phyloP scores from a whole-genome alignment of 2,888 invertebrate genomes.

The Ptilodon capucinus region DNA sequence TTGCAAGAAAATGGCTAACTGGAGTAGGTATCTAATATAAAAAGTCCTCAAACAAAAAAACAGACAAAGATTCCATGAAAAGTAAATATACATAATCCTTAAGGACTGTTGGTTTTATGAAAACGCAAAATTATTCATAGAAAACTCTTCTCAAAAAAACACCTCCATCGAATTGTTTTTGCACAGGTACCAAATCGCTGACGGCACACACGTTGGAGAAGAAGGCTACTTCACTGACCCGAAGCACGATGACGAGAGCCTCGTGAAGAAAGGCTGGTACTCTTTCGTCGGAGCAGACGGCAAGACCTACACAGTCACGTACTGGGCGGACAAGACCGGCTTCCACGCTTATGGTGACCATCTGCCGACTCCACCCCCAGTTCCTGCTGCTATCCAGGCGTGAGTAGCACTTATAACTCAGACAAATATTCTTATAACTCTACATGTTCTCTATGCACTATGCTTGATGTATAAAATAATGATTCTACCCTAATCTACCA shows the following conservation, averaged over 20 bases:
- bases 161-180: neutral
- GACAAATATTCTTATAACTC: too few species aligned
- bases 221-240: conserved; percentile 67
- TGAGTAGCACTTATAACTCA: conserved; percentile 54
- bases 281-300: conserved; percentile 68
- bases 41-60: too few species aligned
- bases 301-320: conserved; percentile 69
- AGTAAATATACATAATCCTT: too few species aligned
- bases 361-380: conserved; percentile 67
- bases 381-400: conserved; percentile 67
- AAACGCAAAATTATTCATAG: too few species aligned
- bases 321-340: conserved; percentile 74
- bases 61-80: too few species aligned
- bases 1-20: conserved; percentile 33
- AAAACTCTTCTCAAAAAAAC: too few species aligned
- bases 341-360: conserved; percentile 75
- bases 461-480: too few species aligned
- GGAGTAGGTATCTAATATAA: too few species aligned
- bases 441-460: too few species aligned
- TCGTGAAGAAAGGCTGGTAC: conserved; percentile 78
- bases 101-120: too few species aligned
- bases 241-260: conserved; percentile 58
- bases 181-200: conserved; percentile 66
- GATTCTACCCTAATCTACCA: too few species aligned
- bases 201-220: conserved; percentile 73